phyloP scores from a whole-genome alignment of 2,888 invertebrate genomes.

The Rhogogaster chlorosoma region DNA sequence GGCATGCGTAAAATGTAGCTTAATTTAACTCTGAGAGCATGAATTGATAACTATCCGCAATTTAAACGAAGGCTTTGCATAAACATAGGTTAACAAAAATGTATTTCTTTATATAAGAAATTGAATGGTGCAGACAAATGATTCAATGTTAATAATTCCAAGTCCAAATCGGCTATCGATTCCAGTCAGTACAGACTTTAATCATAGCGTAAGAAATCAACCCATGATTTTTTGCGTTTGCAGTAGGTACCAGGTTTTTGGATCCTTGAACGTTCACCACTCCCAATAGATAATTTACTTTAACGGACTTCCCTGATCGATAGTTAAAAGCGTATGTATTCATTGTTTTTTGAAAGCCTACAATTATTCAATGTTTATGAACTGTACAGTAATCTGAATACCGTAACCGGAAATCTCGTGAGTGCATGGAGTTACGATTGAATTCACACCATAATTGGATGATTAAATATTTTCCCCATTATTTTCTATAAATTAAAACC shows the following conservation, averaged over 20 bases:
- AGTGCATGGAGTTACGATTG: not conserved
- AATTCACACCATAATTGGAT: not conserved
- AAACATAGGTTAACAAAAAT: not conserved
- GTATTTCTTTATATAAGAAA: not conserved
- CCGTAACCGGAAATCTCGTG: not conserved
- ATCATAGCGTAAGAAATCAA: not conserved
- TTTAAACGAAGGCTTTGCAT: conserved; percentile 25
- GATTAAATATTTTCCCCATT: not conserved
- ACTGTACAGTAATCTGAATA: not conserved
- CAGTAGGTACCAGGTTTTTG: not conserved
- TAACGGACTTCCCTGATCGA: not conserved
- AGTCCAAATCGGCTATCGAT: not conserved
- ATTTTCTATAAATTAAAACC: not conserved
- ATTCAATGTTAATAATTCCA: not conserved
- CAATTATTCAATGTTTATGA: not conserved
- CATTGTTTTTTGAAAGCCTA: not conserved
- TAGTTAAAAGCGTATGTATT: not conserved
- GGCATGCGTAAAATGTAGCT: not conserved
- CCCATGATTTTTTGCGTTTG: not conserved
- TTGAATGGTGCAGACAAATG: not conserved
- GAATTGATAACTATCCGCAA: not conserved
- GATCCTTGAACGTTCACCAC: conserved; percentile 11
- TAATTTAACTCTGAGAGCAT: not conserved
- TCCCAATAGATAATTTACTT: not conserved
- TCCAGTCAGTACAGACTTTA: not conserved